Evolutionary conservation across 2,888 invertebrate species (phyloP).

Genomic region (Hesperia comma): DNA sequence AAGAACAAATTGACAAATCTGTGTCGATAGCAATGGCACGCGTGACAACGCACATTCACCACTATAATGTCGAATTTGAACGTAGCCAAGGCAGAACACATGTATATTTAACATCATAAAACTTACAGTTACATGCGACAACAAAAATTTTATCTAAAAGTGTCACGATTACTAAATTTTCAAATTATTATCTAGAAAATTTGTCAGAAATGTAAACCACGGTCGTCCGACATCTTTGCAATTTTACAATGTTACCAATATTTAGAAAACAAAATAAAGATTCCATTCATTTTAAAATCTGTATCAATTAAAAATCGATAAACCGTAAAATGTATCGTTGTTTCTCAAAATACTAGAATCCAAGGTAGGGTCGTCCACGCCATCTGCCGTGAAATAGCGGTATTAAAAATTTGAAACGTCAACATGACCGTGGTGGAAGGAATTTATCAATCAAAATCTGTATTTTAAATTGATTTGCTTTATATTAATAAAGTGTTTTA

Average conservation of each 20-base stretch:
- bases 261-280: slow-evolving; percentile 48
- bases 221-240: slow-evolving; percentile 74
- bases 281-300: slow-evolving; percentile 34
- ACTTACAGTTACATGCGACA: slow-evolving; percentile 77
- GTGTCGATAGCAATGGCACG: slow-evolving; percentile 82
- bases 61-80: slow-evolving; percentile 49
- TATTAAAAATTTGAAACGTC: slow-evolving; percentile 80
- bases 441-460: slow-evolving; percentile 72
- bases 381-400: slow-evolving; percentile 56
- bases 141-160: slow-evolving; percentile 52
- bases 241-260: slow-evolving; percentile 62
- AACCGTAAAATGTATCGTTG: slow-evolving; percentile 13
- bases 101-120: slow-evolving; percentile 50
- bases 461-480: slow-evolving; percentile 66
- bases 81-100: slow-evolving; percentile 45
- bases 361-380: slow-evolving; percentile 41
- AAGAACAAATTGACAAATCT: slow-evolving; percentile 82
- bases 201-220: slow-evolving; percentile 75
- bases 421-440: slow-evolving; percentile 69
- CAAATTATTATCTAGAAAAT: slow-evolving; percentile 46
- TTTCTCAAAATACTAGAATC: slow-evolving; percentile 39
- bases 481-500: slow-evolving; percentile 39
- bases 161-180: slow-evolving; percentile 30
- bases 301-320: slow-evolving; percentile 29
- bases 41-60: slow-evolving; percentile 82